Percentiles rank a stretch among this genome's conserved stretches.
phyloP scores from a whole-genome alignment of 1,140 invertebrate genomes.

The Homalodisca vitripennis region DNA sequence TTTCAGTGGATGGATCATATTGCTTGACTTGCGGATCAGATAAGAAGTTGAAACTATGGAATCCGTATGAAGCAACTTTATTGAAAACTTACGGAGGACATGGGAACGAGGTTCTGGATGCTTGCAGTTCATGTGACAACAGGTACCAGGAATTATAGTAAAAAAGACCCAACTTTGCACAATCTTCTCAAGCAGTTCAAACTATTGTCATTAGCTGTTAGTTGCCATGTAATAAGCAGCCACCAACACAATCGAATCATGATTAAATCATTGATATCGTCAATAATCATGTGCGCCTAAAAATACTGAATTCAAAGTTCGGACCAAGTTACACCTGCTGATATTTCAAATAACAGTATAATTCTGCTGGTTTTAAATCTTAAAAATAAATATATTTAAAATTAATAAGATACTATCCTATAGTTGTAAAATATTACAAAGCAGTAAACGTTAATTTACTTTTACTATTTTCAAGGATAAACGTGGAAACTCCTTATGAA shows the following conservation, averaged over 20 bases:
- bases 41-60: conserved; percentile 96
- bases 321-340: background rate
- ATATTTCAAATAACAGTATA: too few species aligned
- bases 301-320: background rate
- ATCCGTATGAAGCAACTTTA: conserved; percentile 73
- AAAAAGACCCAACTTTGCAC: too few species aligned
- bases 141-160: conserved; percentile 42
- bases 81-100: conserved; percentile 95
- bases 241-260: background rate
- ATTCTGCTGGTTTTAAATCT: too few species aligned
- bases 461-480: too few species aligned
- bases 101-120: conserved; percentile 94
- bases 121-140: conserved; percentile 86
- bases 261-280: background rate
- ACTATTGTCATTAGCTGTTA: background rate
- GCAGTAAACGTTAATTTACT: too few species aligned
- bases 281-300: background rate
- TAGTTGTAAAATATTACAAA: too few species aligned
- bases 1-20: conserved; percentile 88
- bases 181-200: too few species aligned
- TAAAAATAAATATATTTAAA: too few species aligned
- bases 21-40: conserved; percentile 93
- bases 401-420: too few species aligned
- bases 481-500: too few species aligned
- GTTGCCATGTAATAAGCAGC: background rate